A percentile compares a stretch with the other conserved stretches of the same genome.
Evolutionary conservation across 2,797 vertebrate species (phyloP).

Genomic region (Aratinga solstitialis): DNA sequence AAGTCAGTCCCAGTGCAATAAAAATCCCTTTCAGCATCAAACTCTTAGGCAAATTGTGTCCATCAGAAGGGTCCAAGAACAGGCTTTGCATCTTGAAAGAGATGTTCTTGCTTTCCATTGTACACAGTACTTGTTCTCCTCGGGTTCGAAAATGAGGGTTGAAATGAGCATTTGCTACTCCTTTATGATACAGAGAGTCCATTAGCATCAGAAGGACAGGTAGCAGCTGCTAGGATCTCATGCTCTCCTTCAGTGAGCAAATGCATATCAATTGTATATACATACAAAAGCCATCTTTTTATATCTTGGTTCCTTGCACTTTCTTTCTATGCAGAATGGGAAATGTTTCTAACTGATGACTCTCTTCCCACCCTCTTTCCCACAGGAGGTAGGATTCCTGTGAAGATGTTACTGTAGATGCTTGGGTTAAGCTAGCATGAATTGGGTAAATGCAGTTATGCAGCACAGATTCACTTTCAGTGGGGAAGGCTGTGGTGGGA

Average conservation of each 20-base stretch:
- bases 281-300: conserved; percentile 35
- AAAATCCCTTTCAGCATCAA: not conserved
- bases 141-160: not conserved
- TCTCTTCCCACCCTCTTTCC: not conserved
- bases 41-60: not conserved
- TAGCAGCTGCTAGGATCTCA: not conserved
- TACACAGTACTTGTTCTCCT: not conserved
- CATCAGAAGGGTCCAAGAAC: not conserved
- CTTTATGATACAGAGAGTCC: not conserved
- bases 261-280: not conserved
- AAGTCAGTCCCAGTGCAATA: not conserved
- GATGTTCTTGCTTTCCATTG: not conserved
- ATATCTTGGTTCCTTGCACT: not conserved
- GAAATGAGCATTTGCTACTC: not conserved
- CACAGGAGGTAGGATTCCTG: not conserved
- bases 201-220: not conserved
- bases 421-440: not conserved
- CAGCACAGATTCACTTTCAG: not conserved
- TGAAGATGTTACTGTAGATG: not conserved
- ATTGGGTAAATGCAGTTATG: not conserved
- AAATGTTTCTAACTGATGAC: not conserved
- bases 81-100: not conserved
- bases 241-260: not conserved
- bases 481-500: not conserved
- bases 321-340: conserved; percentile 21